Conservation (phyloP, 2,888 invertebrate species). For the Pilophorus perplexus region DNA sequence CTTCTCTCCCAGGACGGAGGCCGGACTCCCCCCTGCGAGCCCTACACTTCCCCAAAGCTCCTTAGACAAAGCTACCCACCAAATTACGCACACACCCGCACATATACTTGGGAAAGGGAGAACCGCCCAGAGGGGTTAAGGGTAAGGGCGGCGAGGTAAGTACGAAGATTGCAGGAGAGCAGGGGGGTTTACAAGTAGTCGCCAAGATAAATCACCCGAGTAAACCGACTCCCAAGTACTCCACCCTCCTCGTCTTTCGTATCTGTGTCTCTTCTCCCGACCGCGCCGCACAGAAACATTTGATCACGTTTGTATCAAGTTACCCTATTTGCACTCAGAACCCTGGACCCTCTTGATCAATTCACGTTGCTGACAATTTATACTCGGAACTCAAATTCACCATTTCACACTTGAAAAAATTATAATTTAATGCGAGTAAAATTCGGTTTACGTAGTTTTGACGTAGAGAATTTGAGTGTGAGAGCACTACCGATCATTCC, state of each 20-base stretch:
- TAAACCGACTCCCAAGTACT: constrained; percentile 23
- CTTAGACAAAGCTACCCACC: constrained; percentile 29
- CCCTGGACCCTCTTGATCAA: background rate
- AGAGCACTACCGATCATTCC: no score
- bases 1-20: constrained; percentile 16
- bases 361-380: no score
- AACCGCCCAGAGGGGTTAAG: constrained; percentile 14
- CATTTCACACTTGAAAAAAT: no score
- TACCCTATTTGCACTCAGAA: background rate
- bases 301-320: constrained; percentile 15
- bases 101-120: constrained; percentile 7
- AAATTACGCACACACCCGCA: constrained; percentile 27
- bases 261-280: no score
- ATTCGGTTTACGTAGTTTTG: no score
- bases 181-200: constrained; percentile 25
- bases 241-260: constrained; percentile 31
- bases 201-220: constrained; percentile 29
- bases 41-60: constrained; percentile 4
- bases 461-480: no score
- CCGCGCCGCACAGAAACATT: constrained; percentile 12
- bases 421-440: no score
- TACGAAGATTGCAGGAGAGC: background rate
- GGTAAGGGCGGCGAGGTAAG: background rate
- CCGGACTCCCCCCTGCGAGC: constrained; percentile 4
- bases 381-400: no score